Evolutionary conservation across 2,797 vertebrate species (phyloP).

Genomic region (Catamblyrhynchus diadema): DNA sequence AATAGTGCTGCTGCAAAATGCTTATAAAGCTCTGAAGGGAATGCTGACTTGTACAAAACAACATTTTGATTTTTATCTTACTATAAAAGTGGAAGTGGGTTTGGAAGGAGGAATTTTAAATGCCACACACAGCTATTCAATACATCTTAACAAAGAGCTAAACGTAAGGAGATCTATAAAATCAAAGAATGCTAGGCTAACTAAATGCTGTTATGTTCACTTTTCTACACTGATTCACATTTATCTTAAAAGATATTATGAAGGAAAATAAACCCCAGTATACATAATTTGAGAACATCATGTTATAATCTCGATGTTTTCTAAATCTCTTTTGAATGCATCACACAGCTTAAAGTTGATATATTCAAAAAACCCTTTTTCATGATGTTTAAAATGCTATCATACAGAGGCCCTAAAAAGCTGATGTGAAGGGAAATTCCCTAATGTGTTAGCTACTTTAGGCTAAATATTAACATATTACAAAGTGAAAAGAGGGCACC

Average conservation of each 20-base stretch:
- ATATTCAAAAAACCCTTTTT: neutral
- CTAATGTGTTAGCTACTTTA: neutral
- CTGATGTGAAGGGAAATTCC: neutral
- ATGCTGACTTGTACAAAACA: neutral
- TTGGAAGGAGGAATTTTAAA: neutral
- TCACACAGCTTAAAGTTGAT: neutral
- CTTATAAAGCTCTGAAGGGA: neutral
- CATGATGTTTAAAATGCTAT: neutral
- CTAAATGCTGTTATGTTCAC: neutral
- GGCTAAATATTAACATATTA: neutral
- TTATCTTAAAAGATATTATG: neutral
- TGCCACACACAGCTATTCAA: neutral
- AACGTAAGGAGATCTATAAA: neutral
- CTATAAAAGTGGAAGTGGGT: neutral
- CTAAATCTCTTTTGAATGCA: neutral
- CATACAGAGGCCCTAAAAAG: neutral
- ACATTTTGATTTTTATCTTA: neutral
- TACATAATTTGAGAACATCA: slow-evolving; percentile 16
- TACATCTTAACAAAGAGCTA: neutral
- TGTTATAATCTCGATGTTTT: slow-evolving; percentile 3
- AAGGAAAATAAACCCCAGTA: slow-evolving; percentile 4
- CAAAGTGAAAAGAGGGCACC: neutral
- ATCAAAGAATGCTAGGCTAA: neutral
- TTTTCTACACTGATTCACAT: neutral
- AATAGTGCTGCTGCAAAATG: neutral